A percentile compares a stretch with the other conserved stretches of the same genome.
These are phyloP conservation scores for Mayetiola destructor DNA, from an alignment of 2,888 invertebrate genomes.

Conservation along the genomic window DNA sequence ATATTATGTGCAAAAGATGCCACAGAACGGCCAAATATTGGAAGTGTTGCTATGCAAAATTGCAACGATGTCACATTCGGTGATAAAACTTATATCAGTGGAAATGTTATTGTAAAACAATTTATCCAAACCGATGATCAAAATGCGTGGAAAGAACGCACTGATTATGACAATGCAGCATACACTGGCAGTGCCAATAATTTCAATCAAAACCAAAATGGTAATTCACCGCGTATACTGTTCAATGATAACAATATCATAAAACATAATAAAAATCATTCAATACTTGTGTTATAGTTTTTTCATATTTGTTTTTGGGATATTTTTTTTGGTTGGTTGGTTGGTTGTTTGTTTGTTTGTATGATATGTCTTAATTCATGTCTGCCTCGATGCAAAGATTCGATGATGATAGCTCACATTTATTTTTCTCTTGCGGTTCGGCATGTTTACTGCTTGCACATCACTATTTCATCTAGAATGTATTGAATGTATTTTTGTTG, in stretches of 20 bases:
- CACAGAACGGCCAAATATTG: constrained; percentile 35
- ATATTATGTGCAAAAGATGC: constrained; percentile 17
- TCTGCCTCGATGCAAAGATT: too few relatives aligned
- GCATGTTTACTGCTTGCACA: too few relatives aligned
- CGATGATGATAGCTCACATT: too few relatives aligned
- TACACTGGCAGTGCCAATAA: not conserved
- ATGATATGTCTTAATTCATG: too few relatives aligned
- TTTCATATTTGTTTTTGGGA: too few relatives aligned
- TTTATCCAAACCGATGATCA: constrained; percentile 44
- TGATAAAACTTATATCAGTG: constrained; percentile 60
- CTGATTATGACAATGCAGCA: constrained; percentile 26
- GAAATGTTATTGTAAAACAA: constrained; percentile 64
- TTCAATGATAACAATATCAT: not conserved
- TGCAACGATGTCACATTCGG: constrained; percentile 62
- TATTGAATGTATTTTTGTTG: too few relatives aligned
- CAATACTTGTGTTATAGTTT: too few relatives aligned
- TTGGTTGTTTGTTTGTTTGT: too few relatives aligned
- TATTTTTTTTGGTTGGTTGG: too few relatives aligned
- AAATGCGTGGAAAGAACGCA: constrained; percentile 22
- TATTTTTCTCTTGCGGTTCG: too few relatives aligned
- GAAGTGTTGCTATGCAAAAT: constrained; percentile 48
- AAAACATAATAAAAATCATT: too few relatives aligned
- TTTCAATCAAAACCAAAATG: not conserved
- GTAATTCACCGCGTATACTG: not conserved
- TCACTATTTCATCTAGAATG: too few relatives aligned